phyloP scores from a whole-genome alignment of 1,140 invertebrate species.

The Macrobrachium nipponense region DNA sequence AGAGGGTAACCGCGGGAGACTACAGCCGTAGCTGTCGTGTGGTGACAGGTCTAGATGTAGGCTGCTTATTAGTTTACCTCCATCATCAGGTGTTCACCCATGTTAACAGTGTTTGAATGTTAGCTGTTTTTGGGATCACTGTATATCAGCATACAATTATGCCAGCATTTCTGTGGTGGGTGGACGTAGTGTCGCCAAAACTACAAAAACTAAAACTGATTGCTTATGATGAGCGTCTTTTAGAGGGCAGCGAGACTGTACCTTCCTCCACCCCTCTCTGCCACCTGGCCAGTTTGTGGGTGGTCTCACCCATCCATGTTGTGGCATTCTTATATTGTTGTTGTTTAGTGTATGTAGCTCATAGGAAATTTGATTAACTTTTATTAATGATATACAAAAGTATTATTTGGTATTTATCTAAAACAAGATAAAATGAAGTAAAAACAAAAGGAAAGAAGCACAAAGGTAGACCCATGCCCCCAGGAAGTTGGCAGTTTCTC shows the following conservation, averaged over 20 bases:
- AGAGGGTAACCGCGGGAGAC: conserved; percentile 55
- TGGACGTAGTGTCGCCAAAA: neutral
- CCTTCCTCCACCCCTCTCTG: conserved; percentile 60
- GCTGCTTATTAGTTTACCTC: conserved; percentile 30
- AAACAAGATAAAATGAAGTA: conserved; percentile 45
- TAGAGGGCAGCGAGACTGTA: conserved; percentile 53
- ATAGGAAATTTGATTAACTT: conserved; percentile 63
- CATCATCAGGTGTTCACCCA: conserved; percentile 30
- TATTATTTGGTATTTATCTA: conserved; percentile 64
- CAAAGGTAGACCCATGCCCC: conserved; percentile 64
- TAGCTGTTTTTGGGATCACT: conserved; percentile 41
- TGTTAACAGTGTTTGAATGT: conserved; percentile 38
- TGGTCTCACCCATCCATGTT: conserved; percentile 52
- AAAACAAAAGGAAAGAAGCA: conserved; percentile 63
- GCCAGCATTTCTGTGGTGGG: too few species aligned
- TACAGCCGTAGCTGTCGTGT: conserved; percentile 58
- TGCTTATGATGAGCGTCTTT: neutral
- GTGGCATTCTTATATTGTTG: conserved; percentile 63
- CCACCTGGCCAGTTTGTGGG: conserved; percentile 60
- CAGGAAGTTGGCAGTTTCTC: conserved; percentile 63
- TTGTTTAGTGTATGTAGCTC: conserved; percentile 64
- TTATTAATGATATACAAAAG: conserved; percentile 63
- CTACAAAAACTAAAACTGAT: neutral
- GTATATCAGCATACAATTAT: neutral
- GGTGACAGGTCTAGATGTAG: conserved; percentile 47